phyloP scores from a whole-genome alignment of 23 tunicate species.

The Phallusia fumigata region DNA sequence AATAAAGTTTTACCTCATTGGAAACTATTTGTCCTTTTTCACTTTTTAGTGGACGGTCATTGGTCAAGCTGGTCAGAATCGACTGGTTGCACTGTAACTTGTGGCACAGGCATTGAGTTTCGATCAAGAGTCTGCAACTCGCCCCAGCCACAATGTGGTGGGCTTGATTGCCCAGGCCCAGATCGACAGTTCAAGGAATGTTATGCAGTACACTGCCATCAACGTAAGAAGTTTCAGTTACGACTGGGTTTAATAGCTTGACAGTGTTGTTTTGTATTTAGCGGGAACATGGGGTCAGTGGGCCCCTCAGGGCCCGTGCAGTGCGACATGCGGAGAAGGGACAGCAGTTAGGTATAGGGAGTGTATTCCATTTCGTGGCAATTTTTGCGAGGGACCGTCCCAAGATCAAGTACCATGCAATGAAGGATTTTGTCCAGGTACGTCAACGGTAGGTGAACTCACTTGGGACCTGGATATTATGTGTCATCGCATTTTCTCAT shows the following conservation, averaged over 20 bases:
- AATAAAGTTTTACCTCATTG: neutral
- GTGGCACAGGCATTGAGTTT: conserved; percentile 59
- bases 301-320: conserved; percentile 46
- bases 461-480: neutral
- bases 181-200: conserved; percentile 52
- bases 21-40: neutral
- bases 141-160: conserved; percentile 48
- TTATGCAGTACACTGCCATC: conserved; percentile 10
- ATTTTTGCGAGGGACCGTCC: conserved; percentile 41
- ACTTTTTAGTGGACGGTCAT: conserved; percentile 34
- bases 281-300: conserved; percentile 44
- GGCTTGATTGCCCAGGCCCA: conserved; percentile 27
- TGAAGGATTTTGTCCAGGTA: conserved; percentile 39
- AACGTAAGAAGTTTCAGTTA: neutral
- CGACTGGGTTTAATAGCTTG: neutral
- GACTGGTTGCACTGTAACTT: conserved; percentile 56
- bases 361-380: conserved; percentile 24
- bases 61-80: conserved; percentile 69
- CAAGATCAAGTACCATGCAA: conserved; percentile 45
- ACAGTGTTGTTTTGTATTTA: neutral
- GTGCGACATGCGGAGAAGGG: conserved; percentile 54
- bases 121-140: conserved; percentile 47
- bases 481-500: neutral
- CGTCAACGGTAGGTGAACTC: neutral
- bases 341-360: conserved; percentile 19